phyloP scores from a whole-genome alignment of 2,888 invertebrate genomes.

The Brenthis hecate region DNA sequence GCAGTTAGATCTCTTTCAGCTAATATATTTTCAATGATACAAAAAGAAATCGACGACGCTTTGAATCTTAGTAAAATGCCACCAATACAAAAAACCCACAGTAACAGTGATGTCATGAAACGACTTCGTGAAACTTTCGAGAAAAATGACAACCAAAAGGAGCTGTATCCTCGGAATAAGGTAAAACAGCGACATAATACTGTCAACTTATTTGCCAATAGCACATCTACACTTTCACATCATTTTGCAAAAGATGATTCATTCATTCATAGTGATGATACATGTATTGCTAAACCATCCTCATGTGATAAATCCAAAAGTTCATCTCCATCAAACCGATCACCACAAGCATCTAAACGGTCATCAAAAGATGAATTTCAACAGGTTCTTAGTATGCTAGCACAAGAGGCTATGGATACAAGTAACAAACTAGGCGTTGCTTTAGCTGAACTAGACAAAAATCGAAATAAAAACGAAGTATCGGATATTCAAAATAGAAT shows the following conservation, averaged over 20 bases:
- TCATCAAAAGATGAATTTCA: slow-evolving; percentile 83
- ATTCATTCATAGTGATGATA: slow-evolving; percentile 77
- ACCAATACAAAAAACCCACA: slow-evolving; percentile 83
- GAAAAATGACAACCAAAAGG: slow-evolving; percentile 69
- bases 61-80: slow-evolving; percentile 76
- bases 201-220: slow-evolving; percentile 77
- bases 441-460: slow-evolving; percentile 82
- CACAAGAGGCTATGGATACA: slow-evolving; percentile 89
- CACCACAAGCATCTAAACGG: slow-evolving; percentile 77
- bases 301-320: slow-evolving; percentile 80
- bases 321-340: slow-evolving; percentile 81
- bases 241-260: slow-evolving; percentile 80
- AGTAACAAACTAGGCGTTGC: slow-evolving; percentile 87
- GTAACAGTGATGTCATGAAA: slow-evolving; percentile 82
- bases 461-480: slow-evolving; percentile 68
- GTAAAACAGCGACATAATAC: slow-evolving; percentile 80
- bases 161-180: slow-evolving; percentile 74
- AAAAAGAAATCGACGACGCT: slow-evolving; percentile 84
- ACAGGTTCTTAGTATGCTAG: slow-evolving; percentile 87
- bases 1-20: slow-evolving; percentile 92
- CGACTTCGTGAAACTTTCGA: slow-evolving; percentile 73
- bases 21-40: slow-evolving; percentile 90
- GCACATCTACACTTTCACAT: slow-evolving; percentile 70
- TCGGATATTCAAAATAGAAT: slow-evolving; percentile 74
- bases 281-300: slow-evolving; percentile 75